Evolutionary conservation across 37 sponge, comb jelly and placozoan genomes (phyloP).

Genomic region (Chondrilla cf. caribensis): DNA sequence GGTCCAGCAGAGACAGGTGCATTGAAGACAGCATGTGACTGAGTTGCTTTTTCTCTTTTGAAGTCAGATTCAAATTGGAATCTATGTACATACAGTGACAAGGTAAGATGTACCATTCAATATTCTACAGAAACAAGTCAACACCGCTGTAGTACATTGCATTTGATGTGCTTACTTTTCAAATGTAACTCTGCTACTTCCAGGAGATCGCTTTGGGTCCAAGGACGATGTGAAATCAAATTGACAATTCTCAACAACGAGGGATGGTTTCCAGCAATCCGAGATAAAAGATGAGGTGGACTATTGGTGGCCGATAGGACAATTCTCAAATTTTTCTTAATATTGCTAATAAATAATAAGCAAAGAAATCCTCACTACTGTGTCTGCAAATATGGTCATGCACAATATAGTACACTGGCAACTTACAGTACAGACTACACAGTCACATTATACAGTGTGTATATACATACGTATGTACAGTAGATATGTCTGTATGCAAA

Average conservation of each 20-base stretch:
- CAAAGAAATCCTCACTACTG: too few relatives aligned
- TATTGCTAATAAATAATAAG: constrained; percentile 16
- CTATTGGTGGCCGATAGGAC: constrained; percentile 29
- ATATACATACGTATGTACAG: too few relatives aligned
- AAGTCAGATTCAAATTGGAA: too few relatives aligned
- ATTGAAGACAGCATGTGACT: not conserved
- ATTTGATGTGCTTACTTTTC: constrained; percentile 33
- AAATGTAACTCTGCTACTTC: constrained; percentile 73
- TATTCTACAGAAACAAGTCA: too few relatives aligned
- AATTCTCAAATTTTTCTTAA: constrained; percentile 36
- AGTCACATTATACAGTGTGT: too few relatives aligned
- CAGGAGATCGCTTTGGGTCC: constrained; percentile 68
- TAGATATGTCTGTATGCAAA: too few relatives aligned
- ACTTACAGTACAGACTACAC: too few relatives aligned
- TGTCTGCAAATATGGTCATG: too few relatives aligned
- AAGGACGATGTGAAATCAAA: constrained; percentile 55
- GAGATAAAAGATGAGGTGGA: constrained; percentile 25
- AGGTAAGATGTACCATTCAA: too few relatives aligned
- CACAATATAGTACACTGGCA: too few relatives aligned
- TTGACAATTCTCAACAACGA: constrained; percentile 39
- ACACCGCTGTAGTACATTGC: too few relatives aligned
- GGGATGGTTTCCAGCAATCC: constrained; percentile 16
- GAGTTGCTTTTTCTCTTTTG: not conserved
- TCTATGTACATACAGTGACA: too few relatives aligned
- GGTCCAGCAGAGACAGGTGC: constrained; percentile 8